A percentile compares a stretch with the other conserved stretches of the same genome.
Conservation (phyloP, 2,888 invertebrate species). For the Digitonthophagus gazella region DNA sequence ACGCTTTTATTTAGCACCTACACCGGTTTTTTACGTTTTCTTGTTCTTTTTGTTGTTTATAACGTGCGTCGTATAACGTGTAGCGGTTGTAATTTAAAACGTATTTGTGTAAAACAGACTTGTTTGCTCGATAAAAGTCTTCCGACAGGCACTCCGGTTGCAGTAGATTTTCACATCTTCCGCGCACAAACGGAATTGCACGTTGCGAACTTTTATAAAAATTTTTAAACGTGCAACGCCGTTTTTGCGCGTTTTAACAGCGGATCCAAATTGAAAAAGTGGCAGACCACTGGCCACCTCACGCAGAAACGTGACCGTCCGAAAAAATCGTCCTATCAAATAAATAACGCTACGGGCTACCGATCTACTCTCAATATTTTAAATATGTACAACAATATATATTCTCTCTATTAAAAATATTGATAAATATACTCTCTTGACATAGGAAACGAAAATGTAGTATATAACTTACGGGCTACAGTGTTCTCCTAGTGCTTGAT, state of each 20-base stretch:
- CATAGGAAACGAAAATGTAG: slow-evolving; percentile 63
- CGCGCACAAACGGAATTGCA: no score
- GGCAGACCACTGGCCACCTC: slow-evolving; percentile 35
- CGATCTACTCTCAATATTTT: slow-evolving; percentile 24
- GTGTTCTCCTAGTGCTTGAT: slow-evolving; percentile 47
- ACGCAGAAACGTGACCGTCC: slow-evolving; percentile 8
- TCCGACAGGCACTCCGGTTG: slow-evolving; percentile 43
- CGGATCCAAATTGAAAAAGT: slow-evolving; percentile 13
- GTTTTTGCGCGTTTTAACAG: no score
- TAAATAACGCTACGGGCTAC: slow-evolving; percentile 23
- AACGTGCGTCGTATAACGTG: not conserved
- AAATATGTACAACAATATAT: slow-evolving; percentile 51
- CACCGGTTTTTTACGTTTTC: not conserved
- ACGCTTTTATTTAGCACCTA: not conserved
- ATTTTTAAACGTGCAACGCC: no score
- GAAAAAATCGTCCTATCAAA: slow-evolving; percentile 17
- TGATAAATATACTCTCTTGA: slow-evolving; percentile 62
- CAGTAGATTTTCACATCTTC: slow-evolving; percentile 29
- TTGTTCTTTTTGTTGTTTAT: not conserved
- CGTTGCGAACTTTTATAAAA: not conserved
- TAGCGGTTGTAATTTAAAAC: not conserved
- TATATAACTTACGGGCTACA: slow-evolving; percentile 59
- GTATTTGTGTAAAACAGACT: slow-evolving; percentile 35
- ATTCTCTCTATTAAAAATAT: slow-evolving; percentile 54
- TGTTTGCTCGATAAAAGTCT: slow-evolving; percentile 37